These are phyloP conservation scores for Fregata magnificens DNA, from an alignment of 2,113 vertebrate species.

Conservation along the genomic window DNA sequence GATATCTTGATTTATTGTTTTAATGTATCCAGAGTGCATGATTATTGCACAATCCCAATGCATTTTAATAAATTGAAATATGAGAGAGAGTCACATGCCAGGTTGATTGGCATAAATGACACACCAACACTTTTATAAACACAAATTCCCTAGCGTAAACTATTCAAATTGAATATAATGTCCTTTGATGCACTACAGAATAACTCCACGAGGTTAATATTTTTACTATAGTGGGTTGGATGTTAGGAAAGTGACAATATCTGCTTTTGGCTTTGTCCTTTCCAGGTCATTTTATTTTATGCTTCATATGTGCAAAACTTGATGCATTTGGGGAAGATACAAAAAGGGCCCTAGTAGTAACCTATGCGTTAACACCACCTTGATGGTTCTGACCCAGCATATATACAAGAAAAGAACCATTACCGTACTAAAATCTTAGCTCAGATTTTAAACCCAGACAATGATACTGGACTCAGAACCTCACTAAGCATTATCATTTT, in stretches of 20 bases:
- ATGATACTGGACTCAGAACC: not conserved
- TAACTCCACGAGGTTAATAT: not conserved
- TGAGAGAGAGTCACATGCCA: conserved; percentile 1
- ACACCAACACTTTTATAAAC: conserved; percentile 35
- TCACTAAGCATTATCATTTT: not conserved
- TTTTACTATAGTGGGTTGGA: not conserved
- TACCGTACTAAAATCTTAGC: not conserved
- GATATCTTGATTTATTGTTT: conserved; percentile 7
- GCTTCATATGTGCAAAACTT: not conserved
- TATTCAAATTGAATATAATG: not conserved
- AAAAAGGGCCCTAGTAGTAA: not conserved
- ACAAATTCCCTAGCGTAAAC: conserved; percentile 25
- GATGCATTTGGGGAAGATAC: not conserved
- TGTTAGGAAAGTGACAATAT: not conserved
- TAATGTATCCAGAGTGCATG: not conserved
- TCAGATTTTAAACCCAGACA: not conserved
- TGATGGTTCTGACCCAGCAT: not conserved
- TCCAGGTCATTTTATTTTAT: not conserved
- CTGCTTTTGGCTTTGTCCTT: not conserved
- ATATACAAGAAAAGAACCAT: not conserved
- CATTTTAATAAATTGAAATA: not conserved
- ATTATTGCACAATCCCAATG: conserved; percentile 3
- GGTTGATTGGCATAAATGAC: conserved; percentile 58
- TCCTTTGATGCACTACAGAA: conserved; percentile 30
- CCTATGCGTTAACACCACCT: not conserved